Conservation (phyloP, 2,888 invertebrate species). For the Phortica okadai region DNA sequence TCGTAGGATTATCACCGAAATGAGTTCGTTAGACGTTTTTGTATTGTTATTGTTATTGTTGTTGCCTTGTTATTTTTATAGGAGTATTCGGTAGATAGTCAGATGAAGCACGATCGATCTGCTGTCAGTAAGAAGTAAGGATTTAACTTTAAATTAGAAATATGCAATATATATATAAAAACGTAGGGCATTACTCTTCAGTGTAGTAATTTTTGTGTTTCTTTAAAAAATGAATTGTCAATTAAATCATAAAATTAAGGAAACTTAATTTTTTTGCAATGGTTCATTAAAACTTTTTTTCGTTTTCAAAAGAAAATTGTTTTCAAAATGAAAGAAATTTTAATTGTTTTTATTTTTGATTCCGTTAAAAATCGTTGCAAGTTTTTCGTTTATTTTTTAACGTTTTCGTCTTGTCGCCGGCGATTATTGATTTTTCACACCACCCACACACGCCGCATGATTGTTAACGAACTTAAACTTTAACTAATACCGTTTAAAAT, state of each 20-base stretch:
- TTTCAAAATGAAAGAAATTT: too few relatives aligned
- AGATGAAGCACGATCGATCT: background rate
- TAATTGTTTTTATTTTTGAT: too few relatives aligned
- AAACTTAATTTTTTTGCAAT: too few relatives aligned
- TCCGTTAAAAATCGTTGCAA: background rate
- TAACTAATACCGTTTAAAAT: background rate
- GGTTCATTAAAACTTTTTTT: too few relatives aligned
- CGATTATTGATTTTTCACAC: constrained; percentile 62
- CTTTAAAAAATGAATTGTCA: too few relatives aligned
- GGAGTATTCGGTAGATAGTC: background rate
- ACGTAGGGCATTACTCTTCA: background rate
- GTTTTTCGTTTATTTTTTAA: constrained; percentile 2
- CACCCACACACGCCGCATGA: background rate
- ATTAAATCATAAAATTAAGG: too few relatives aligned
- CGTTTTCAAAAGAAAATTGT: too few relatives aligned
- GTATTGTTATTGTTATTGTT: background rate
- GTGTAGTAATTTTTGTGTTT: too few relatives aligned
- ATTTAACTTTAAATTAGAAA: background rate
- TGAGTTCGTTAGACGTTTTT: background rate
- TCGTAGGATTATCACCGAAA: background rate
- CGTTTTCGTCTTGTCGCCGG: constrained; percentile 47
- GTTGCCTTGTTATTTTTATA: background rate
- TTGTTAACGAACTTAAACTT: background rate
- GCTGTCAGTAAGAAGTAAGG: background rate
- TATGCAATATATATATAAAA: background rate